Conservation (phyloP, 2,888 invertebrate species). For the Oxystoma pomonae region DNA sequence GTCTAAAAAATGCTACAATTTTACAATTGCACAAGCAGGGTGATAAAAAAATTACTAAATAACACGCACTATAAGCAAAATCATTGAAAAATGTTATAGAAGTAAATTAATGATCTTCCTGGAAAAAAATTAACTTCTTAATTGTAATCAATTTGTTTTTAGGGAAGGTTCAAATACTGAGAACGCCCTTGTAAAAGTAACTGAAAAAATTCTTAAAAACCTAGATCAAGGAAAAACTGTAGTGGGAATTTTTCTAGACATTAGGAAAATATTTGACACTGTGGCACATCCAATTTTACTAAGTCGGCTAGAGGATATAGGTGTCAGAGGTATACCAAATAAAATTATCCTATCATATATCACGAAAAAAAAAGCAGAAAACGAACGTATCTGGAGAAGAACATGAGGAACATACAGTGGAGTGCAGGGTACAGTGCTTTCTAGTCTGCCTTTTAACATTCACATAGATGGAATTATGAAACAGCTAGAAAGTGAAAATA, state of each 20-base stretch:
- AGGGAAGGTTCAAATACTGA: no score
- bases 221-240: not conserved
- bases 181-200: no score
- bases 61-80: slow-evolving; percentile 3
- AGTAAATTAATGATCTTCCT: not conserved
- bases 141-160: no score
- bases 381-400: slow-evolving; percentile 5
- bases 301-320: slow-evolving; percentile 2
- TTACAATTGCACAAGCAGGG: no score
- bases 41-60: no score
- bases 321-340: slow-evolving; percentile 7
- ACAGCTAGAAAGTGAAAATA: not conserved
- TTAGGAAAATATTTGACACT: not conserved
- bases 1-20: no score
- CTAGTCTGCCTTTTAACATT: slow-evolving; percentile 4
- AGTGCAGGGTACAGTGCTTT: slow-evolving; percentile 8
- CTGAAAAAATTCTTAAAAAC: no score
- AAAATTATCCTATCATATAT: slow-evolving; percentile 1
- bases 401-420: slow-evolving; percentile 1
- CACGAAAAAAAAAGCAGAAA: not conserved
- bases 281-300: not conserved
- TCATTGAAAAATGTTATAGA: not conserved
- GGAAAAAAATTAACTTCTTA: no score
- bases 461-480: slow-evolving; percentile 6
- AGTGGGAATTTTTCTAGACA: not conserved